phyloP scores from a whole-genome alignment of 2,888 invertebrate species.

The Sylvicola fuscatus region DNA sequence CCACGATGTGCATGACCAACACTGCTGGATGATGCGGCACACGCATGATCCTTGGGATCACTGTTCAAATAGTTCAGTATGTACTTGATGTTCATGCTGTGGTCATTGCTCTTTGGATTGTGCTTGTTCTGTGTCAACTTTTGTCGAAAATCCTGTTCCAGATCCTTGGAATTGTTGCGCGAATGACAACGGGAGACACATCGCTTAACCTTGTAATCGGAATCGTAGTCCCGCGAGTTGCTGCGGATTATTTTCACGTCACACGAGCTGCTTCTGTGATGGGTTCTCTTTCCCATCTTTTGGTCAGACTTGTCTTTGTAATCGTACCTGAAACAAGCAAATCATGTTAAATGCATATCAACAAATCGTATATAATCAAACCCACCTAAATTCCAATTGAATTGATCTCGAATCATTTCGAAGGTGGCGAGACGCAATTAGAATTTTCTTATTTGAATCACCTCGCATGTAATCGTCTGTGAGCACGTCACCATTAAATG shows the following conservation, averaged over 20 bases:
- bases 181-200: conserved; percentile 17
- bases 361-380: not conserved
- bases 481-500: conserved; percentile 17
- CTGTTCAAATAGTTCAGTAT: conserved; percentile 23
- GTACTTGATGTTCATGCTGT: conserved; percentile 19
- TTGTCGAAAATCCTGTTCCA: conserved; percentile 17
- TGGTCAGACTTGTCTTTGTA: conserved; percentile 2
- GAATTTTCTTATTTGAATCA: conserved; percentile 15
- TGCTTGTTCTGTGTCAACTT: conserved; percentile 17
- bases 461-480: conserved; percentile 9
- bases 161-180: conserved; percentile 25
- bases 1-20: no score
- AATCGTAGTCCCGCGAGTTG: conserved; percentile 3
- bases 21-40: no score
- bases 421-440: conserved; percentile 32
- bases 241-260: conserved; percentile 23
- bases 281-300: conserved; percentile 20
- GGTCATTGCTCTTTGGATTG: conserved; percentile 16
- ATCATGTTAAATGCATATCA: not conserved
- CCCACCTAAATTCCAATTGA: conserved; percentile 34
- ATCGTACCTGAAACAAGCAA: conserved; percentile 1
- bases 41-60: conserved; percentile 17
- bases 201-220: conserved; percentile 9
- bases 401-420: conserved; percentile 42
- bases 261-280: conserved; percentile 25